phyloP scores from a whole-genome alignment of 1,140 invertebrate genomes.

The Drosophila nigrodunni region DNA sequence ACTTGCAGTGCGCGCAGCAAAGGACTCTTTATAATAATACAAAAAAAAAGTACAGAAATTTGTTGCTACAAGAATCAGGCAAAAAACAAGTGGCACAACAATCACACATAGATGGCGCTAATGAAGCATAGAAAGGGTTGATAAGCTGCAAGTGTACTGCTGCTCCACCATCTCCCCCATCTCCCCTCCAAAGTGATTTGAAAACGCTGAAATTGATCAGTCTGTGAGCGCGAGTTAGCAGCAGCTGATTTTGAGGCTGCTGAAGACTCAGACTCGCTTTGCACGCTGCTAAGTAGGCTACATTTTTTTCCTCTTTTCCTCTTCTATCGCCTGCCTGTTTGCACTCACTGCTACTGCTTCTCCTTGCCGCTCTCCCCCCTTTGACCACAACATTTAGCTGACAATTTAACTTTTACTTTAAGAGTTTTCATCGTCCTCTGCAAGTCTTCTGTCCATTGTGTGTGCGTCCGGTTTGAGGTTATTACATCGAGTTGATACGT shows the following conservation, averaged over 20 bases:
- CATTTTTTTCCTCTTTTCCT: constrained; percentile 2
- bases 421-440: neutral
- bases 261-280: constrained; percentile 12
- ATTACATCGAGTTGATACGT: neutral
- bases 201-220: neutral
- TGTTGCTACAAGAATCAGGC: neutral
- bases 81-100: constrained; percentile 3
- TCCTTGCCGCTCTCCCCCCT: too few relatives aligned
- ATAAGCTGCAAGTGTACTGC: constrained; percentile 44
- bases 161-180: too few relatives aligned
- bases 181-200: neutral
- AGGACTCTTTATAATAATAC: constrained; percentile 17
- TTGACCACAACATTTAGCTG: neutral
- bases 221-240: neutral
- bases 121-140: constrained; percentile 57
- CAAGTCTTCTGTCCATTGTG: too few relatives aligned
- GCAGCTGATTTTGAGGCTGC: too few relatives aligned
- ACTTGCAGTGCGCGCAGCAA: neutral
- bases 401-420: constrained; percentile 18
- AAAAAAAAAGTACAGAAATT: neutral
- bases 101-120: constrained; percentile 26
- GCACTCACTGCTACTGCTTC: neutral
- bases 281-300: constrained; percentile 32
- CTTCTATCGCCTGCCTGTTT: too few relatives aligned
- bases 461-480: neutral